A percentile compares a stretch with the other conserved stretches of the same genome.
Evolutionary conservation across 2,888 invertebrate genomes (phyloP).

Genomic region (Melolontha melolontha): DNA sequence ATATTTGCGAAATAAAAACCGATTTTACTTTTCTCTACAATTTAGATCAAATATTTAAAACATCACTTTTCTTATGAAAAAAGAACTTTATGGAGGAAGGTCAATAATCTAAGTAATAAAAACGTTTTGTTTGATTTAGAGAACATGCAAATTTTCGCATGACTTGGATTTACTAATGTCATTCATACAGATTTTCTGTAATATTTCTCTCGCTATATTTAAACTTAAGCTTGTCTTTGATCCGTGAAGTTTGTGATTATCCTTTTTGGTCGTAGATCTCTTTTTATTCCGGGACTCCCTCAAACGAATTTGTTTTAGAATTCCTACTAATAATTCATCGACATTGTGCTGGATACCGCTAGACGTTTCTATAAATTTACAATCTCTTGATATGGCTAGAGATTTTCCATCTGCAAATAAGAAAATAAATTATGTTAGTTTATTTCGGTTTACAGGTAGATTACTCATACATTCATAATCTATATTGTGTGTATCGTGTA

Average conservation of each 20-base stretch:
- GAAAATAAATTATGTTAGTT: slow-evolving; percentile 18
- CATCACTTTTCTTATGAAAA: too few species aligned
- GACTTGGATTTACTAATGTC: slow-evolving; percentile 88
- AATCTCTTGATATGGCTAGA: slow-evolving; percentile 88
- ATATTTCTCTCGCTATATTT: slow-evolving; percentile 83
- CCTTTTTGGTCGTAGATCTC: slow-evolving; percentile 60
- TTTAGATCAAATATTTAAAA: too few species aligned
- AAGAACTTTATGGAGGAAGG: too few species aligned
- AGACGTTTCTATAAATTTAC: slow-evolving; percentile 96
- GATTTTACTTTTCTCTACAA: too few species aligned
- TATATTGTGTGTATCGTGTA: too few species aligned
- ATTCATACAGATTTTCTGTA: slow-evolving; percentile 87
- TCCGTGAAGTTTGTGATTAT: slow-evolving; percentile 74
- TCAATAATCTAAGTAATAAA: neutral
- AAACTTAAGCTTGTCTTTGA: slow-evolving; percentile 85
- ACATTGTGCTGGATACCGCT: slow-evolving; percentile 97
- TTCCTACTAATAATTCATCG: slow-evolving; percentile 93
- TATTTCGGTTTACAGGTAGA: neutral
- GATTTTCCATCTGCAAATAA: slow-evolving; percentile 84
- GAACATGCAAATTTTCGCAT: slow-evolving; percentile 87
- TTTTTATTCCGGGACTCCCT: slow-evolving; percentile 82
- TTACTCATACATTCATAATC: too few species aligned
- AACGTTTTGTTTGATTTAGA: slow-evolving; percentile 65
- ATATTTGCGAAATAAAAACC: too few species aligned
- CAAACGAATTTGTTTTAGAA: slow-evolving; percentile 88